Percentiles rank a stretch among this genome's conserved stretches.
Conservation (phyloP, 2,113 vertebrate species). For the Chinchilla lanigera region DNA sequence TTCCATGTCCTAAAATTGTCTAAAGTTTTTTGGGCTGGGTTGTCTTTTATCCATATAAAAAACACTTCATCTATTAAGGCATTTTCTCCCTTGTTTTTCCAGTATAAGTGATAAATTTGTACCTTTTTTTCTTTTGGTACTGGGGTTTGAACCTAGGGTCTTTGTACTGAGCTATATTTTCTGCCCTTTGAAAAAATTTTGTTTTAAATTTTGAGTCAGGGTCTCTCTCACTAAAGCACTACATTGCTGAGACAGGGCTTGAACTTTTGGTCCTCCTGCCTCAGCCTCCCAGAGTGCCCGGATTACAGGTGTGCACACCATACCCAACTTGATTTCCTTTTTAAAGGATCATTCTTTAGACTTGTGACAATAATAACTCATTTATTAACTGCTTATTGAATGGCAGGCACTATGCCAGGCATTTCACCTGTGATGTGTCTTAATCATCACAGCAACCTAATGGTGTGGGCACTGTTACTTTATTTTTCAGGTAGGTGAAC, state of each 20-base stretch:
- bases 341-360: background rate
- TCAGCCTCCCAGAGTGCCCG: background rate
- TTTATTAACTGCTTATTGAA: background rate
- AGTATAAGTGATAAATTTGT: background rate
- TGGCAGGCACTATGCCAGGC: background rate
- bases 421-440: background rate
- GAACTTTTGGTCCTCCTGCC: background rate
- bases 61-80: background rate
- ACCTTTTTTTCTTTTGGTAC: background rate
- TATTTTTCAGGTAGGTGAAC: conserved; percentile 10
- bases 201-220: background rate
- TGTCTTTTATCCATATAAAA: background rate
- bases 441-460: background rate
- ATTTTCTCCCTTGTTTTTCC: conserved; percentile 22
- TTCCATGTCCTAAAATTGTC: background rate
- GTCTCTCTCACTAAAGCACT: background rate
- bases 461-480: background rate
- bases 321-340: background rate
- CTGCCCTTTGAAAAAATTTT: background rate
- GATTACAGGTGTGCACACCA: background rate
- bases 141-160: background rate
- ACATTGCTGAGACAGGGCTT: background rate
- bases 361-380: background rate
- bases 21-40: background rate
- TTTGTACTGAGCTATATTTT: background rate